Conservation (phyloP, 2,888 invertebrate species). For the Agriopis marginaria region DNA sequence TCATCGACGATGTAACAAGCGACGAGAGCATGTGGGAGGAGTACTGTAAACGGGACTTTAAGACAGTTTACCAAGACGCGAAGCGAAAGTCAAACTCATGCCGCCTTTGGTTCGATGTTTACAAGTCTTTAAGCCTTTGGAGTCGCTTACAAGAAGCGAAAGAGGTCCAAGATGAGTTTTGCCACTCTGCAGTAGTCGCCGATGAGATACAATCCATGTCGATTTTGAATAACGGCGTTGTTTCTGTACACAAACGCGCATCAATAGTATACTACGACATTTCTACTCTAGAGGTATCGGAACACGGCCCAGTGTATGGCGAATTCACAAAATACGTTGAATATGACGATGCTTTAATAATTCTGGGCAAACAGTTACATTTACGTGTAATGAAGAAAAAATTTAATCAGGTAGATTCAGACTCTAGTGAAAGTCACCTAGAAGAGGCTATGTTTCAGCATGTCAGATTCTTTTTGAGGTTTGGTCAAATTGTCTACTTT, state of each 20-base stretch:
- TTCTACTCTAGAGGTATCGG: constrained; percentile 53
- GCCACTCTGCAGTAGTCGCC: constrained; percentile 42
- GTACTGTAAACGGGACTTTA: constrained; percentile 62
- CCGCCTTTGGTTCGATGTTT: constrained; percentile 63
- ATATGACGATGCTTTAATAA: constrained; percentile 32
- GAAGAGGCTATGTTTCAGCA: background rate
- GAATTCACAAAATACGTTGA: constrained; percentile 57
- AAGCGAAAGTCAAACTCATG: constrained; percentile 54
- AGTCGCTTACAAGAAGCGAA: constrained; percentile 54
- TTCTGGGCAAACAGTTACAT: constrained; percentile 17
- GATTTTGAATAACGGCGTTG: constrained; percentile 58
- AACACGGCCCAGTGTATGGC: constrained; percentile 54
- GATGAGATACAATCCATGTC: constrained; percentile 65
- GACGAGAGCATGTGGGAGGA: constrained; percentile 62
- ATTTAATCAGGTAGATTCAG: background rate
- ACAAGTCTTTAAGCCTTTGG: constrained; percentile 71
- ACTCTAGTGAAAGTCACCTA: constrained; percentile 5
- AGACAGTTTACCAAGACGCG: constrained; percentile 52
- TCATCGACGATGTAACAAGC: constrained; percentile 61
- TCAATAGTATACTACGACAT: constrained; percentile 66
- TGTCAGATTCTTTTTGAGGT: constrained; percentile 4
- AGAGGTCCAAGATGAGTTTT: constrained; percentile 67
- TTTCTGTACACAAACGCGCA: constrained; percentile 60
- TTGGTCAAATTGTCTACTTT: constrained; percentile 14
- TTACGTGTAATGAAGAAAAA: constrained; percentile 26